phyloP scores from a whole-genome alignment of 2,113 vertebrate genomes.

The Pterocles burchelli region DNA sequence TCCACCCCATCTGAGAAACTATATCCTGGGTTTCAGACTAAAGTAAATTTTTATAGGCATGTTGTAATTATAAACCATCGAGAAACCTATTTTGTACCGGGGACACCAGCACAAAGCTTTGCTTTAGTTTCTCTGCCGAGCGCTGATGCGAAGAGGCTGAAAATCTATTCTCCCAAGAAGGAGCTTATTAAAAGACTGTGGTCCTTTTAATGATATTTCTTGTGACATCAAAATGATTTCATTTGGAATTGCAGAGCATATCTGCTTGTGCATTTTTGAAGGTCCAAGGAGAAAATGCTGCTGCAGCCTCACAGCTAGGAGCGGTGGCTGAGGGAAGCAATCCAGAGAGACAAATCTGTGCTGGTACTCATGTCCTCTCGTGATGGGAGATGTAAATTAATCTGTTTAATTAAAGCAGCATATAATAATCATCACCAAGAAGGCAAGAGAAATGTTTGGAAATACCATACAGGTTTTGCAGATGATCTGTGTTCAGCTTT shows the following conservation, averaged over 20 bases:
- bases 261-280: slow-evolving; percentile 1
- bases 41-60: slow-evolving; percentile 55
- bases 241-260: not conserved
- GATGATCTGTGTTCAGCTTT: not conserved
- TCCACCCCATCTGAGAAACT: slow-evolving; percentile 14
- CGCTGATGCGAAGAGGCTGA: not conserved
- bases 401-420: slow-evolving; percentile 36
- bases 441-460: not conserved
- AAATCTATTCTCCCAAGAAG: slow-evolving; percentile 53
- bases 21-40: slow-evolving; percentile 31
- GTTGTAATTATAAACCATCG: slow-evolving; percentile 59
- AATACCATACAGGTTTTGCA: not conserved
- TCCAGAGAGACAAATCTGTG: not conserved
- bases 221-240: slow-evolving; percentile 52
- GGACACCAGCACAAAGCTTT: not conserved
- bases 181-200: slow-evolving; percentile 52
- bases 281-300: not conserved
- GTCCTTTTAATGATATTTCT: slow-evolving; percentile 55
- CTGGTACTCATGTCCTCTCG: not conserved
- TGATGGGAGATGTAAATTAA: slow-evolving; percentile 24
- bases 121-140: slow-evolving; percentile 1
- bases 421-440: slow-evolving; percentile 16
- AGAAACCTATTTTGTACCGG: slow-evolving; percentile 6
- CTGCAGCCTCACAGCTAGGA: not conserved
- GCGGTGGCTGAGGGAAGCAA: not conserved